These are phyloP conservation scores for Balaenoptera acutorostrata DNA, from an alignment of 2,113 vertebrate species.

Conservation along the genomic window DNA sequence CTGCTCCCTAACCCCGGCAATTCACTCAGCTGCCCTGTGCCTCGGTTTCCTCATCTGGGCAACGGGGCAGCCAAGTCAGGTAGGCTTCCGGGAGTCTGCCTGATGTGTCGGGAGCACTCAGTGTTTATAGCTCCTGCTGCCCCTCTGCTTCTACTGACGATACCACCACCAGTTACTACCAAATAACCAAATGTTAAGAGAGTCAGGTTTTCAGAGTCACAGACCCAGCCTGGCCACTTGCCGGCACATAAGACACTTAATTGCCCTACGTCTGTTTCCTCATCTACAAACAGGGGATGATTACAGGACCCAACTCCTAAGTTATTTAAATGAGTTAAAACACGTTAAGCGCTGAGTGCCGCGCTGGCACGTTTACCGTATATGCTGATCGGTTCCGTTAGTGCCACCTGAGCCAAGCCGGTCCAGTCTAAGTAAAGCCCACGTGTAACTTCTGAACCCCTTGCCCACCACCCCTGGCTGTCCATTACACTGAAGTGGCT, in stretches of 20 bases:
- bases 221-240: neutral
- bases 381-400: fast-evolving
- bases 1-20: neutral
- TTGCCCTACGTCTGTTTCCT: neutral
- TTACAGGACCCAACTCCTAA: neutral
- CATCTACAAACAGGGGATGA: neutral
- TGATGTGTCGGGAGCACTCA: fast-evolving
- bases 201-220: neutral
- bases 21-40: neutral
- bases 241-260: neutral
- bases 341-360: fast-evolving
- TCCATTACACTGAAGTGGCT: fast-evolving
- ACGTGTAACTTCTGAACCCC: fast-evolving
- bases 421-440: fast-evolving
- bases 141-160: neutral
- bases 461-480: fast-evolving
- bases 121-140: fast-evolving
- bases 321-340: neutral
- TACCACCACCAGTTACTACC: neutral
- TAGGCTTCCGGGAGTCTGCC: neutral
- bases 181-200: neutral
- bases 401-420: fast-evolving
- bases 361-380: fast-evolving
- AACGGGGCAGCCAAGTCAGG: neutral
- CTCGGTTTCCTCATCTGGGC: neutral